Percentiles rank a stretch among this genome's conserved stretches.
Conservation (phyloP, 2,797 vertebrate species). For the Ctenosaura bakeri region DNA sequence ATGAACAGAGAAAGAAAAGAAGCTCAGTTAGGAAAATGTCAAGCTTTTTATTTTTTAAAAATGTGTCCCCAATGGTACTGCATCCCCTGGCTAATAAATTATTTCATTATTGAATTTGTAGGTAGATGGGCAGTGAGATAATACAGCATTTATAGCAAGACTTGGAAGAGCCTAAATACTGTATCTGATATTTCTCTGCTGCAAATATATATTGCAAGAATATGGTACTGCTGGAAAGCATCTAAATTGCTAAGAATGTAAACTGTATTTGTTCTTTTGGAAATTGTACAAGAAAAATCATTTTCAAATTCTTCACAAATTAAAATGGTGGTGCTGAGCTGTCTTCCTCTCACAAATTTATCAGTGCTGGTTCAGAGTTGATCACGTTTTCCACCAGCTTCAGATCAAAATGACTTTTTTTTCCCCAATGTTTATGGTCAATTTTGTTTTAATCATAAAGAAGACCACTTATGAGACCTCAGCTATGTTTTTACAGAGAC, state of each 20-base stretch:
- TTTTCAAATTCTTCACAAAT: not conserved
- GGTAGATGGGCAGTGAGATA: not conserved
- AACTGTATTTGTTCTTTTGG: accelerated
- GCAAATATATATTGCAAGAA: conserved; percentile 4
- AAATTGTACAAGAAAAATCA: not conserved
- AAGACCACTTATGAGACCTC: not conserved
- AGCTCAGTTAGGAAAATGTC: not conserved
- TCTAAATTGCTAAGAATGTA: not conserved
- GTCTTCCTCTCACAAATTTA: not conserved
- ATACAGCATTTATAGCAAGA: not conserved
- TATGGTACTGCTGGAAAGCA: not conserved
- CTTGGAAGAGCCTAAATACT: not conserved
- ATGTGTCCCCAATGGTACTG: not conserved
- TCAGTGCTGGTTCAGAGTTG: not conserved
- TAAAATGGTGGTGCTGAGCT: not conserved
- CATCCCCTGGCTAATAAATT: not conserved
- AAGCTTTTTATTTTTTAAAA: not conserved
- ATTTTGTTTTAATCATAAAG: conserved; percentile 7
- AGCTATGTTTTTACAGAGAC: not conserved
- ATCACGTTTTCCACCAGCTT: not conserved
- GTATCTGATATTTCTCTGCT: not conserved
- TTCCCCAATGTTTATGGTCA: not conserved
- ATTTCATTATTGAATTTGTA: not conserved
- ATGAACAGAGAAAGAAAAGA: not conserved
- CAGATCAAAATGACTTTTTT: not conserved